Conservation (phyloP, 2,797 vertebrate species). For the Anomalospiza imberbis region DNA sequence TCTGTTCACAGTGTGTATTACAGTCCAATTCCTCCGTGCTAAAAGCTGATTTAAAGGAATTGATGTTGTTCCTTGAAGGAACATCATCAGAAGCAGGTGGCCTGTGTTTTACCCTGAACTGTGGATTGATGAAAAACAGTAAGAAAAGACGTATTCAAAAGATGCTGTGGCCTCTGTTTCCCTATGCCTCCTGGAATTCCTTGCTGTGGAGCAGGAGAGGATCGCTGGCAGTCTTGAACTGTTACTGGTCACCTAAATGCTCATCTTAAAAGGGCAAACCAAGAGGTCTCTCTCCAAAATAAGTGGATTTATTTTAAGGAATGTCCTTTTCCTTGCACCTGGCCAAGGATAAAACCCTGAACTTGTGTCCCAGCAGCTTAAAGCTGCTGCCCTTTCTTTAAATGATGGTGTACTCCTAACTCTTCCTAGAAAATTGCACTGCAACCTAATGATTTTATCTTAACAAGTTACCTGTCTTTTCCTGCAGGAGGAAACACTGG, state of each 20-base stretch:
- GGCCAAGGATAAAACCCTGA: not conserved
- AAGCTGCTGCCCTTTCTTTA: not conserved
- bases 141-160: not conserved
- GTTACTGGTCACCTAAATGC: not conserved
- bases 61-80: not conserved
- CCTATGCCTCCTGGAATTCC: not conserved
- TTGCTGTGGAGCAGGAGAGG: not conserved
- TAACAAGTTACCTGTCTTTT: not conserved
- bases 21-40: not conserved
- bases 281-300: not conserved
- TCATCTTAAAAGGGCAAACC: not conserved
- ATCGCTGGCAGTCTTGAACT: not conserved
- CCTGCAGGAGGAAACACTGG: not conserved
- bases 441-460: not conserved
- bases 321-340: not conserved
- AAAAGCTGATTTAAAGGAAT: not conserved
- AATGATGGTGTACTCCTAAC: not conserved
- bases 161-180: not conserved
- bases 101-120: not conserved
- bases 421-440: not conserved
- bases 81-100: not conserved
- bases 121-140: not conserved
- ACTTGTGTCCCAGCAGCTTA: not conserved
- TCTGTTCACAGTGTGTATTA: not conserved
- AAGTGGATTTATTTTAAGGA: not conserved